These are phyloP conservation scores for Periphyllus acericola DNA, from an alignment of 2,888 invertebrate genomes.

Conservation along the genomic window DNA sequence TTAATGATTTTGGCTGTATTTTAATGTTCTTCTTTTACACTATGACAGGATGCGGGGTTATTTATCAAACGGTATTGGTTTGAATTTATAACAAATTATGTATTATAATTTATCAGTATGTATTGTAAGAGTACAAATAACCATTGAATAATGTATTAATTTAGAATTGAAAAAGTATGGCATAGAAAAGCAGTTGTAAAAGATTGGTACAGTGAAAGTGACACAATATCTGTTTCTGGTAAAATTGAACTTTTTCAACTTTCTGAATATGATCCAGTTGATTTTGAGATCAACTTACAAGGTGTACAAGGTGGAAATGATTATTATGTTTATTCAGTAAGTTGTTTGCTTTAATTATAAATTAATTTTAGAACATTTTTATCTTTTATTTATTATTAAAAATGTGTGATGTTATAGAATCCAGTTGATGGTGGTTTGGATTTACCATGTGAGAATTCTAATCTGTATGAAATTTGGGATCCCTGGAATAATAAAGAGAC, in stretches of 20 bases:
- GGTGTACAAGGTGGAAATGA: slow-evolving; percentile 76
- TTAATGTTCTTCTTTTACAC: slow-evolving; percentile 16
- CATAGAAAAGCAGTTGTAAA: slow-evolving; percentile 85
- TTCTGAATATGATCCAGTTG: slow-evolving; percentile 84
- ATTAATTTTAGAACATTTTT: not conserved
- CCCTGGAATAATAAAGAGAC: slow-evolving; percentile 76
- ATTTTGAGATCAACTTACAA: slow-evolving; percentile 80
- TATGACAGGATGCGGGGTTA: not conserved
- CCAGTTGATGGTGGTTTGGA: slow-evolving; percentile 84
- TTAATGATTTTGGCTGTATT: slow-evolving; percentile 55
- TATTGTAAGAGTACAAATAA: not conserved
- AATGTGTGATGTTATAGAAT: slow-evolving; percentile 70
- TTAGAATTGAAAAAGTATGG: slow-evolving; percentile 78
- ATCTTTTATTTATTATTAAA: not conserved
- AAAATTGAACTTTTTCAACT: slow-evolving; percentile 86
- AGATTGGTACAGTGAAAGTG: slow-evolving; percentile 89
- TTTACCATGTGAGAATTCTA: slow-evolving; percentile 86
- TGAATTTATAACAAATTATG: not conserved
- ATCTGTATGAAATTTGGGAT: slow-evolving; percentile 88
- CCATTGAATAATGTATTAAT: not conserved
- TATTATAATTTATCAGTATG: not conserved
- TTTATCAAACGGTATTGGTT: not conserved
- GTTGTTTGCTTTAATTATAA: slow-evolving; percentile 64
- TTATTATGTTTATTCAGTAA: slow-evolving; percentile 85
- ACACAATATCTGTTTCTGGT: slow-evolving; percentile 74